Conservation (phyloP, 2,113 vertebrate genomes). For the Vidua macroura region DNA sequence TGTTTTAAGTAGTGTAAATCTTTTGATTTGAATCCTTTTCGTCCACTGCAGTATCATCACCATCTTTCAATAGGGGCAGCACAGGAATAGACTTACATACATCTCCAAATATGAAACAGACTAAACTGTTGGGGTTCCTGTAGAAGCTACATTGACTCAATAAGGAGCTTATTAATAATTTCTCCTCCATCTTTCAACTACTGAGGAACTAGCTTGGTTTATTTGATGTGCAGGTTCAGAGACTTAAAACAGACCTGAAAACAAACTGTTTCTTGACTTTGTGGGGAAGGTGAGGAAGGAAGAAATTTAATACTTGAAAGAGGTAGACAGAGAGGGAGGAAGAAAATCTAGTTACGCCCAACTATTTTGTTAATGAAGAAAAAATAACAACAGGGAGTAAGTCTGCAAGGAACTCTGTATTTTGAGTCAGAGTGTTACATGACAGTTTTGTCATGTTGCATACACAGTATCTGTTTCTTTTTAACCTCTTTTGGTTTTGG, state of each 20-base stretch:
- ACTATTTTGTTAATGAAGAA: neutral
- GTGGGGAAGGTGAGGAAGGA: neutral
- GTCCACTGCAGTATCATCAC: neutral
- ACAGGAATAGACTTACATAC: neutral
- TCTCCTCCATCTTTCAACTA: constrained; percentile 29
- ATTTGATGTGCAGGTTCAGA: constrained; percentile 34
- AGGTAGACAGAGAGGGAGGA: neutral
- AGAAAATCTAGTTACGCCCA: neutral
- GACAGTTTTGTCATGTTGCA: neutral
- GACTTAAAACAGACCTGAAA: neutral
- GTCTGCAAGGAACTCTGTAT: neutral
- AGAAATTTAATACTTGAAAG: neutral
- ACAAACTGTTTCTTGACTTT: neutral
- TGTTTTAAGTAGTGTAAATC: neutral
- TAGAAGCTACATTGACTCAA: neutral
- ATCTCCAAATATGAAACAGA: neutral
- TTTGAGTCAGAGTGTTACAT: neutral
- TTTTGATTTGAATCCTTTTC: neutral
- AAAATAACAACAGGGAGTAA: neutral
- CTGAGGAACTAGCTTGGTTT: neutral
- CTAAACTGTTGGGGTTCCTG: neutral
- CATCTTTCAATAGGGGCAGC: neutral
- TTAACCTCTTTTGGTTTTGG: neutral
- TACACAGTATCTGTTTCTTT: neutral
- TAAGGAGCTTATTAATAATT: neutral